phyloP scores from a whole-genome alignment of 2,797 vertebrate species.

The Alectoris magna region DNA sequence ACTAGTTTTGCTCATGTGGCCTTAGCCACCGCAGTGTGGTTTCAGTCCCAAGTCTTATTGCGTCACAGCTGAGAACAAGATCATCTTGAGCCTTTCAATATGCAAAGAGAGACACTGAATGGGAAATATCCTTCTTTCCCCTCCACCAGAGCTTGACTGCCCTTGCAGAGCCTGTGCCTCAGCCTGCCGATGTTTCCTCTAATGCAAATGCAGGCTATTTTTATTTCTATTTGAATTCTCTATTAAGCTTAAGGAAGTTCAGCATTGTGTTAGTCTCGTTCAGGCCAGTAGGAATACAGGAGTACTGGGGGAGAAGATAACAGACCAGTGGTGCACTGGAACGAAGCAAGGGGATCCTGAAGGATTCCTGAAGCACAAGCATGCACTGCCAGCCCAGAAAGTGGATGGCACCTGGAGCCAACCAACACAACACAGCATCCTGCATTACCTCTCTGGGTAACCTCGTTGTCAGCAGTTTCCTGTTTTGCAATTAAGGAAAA shows the following conservation, averaged over 20 bases:
- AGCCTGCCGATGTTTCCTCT: not conserved
- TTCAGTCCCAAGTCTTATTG: not conserved
- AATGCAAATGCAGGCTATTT: constrained; percentile 60
- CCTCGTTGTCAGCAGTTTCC: not conserved
- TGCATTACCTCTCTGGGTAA: not conserved
- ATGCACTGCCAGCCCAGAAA: not conserved
- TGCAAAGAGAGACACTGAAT: not conserved
- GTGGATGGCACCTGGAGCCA: not conserved
- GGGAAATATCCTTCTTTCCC: not conserved
- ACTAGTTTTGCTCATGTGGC: not conserved
- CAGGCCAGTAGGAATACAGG: not conserved
- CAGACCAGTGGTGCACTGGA: not conserved
- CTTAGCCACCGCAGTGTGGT: not conserved
- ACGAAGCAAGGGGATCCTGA: not conserved
- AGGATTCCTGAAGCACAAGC: not conserved
- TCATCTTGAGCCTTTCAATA: not conserved
- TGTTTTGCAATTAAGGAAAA: not conserved
- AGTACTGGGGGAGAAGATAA: not conserved
- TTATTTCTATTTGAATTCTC: constrained; percentile 60
- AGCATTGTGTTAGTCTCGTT: not conserved
- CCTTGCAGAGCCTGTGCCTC: not conserved
- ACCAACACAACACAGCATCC: not conserved
- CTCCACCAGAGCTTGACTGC: not conserved
- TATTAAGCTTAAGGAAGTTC: not conserved
- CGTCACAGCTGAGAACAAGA: not conserved